These are phyloP conservation scores for Sebastes melanostomus DNA, from an alignment of 2,797 vertebrate genomes.

Conservation along the genomic window DNA sequence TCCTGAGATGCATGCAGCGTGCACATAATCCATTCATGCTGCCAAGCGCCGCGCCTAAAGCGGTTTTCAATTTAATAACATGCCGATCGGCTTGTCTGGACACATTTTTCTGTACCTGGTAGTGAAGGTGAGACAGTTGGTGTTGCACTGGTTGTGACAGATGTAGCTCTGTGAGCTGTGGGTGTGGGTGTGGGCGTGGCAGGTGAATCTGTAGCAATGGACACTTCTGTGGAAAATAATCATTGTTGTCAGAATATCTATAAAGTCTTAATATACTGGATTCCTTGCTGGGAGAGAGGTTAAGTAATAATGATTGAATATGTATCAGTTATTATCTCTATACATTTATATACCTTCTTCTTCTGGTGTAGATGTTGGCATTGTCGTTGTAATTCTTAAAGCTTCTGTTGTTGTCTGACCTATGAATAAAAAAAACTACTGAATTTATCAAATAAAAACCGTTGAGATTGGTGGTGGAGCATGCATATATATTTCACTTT, in stretches of 20 bases:
- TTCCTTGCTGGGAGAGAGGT: not conserved
- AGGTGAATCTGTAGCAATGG: not conserved
- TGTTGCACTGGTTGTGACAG: constrained; percentile 7
- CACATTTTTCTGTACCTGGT: constrained; percentile 48
- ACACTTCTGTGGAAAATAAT: constrained; percentile 30
- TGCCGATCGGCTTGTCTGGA: not conserved
- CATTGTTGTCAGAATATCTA: not conserved
- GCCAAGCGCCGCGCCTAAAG: not conserved
- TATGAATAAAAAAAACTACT: constrained; percentile 16
- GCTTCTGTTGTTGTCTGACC: constrained; percentile 23
- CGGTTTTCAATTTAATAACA: not conserved
- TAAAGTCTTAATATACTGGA: not conserved
- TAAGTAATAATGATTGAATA: not conserved
- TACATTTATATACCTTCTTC: constrained; percentile 37
- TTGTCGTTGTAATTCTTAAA: not conserved
- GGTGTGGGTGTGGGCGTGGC: constrained; percentile 15
- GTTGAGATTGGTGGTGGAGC: not conserved
- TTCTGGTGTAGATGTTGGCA: not conserved
- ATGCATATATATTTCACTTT: not conserved
- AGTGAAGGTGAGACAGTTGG: not conserved
- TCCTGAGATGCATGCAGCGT: constrained; percentile 6
- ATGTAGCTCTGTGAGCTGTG: constrained; percentile 19
- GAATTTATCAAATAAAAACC: not conserved
- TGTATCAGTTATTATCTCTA: not conserved
- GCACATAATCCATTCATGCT: not conserved